Base-by-base conservation (phyloP, 2,797 vertebrate species). In the Dallia pectoralis region DNA sequence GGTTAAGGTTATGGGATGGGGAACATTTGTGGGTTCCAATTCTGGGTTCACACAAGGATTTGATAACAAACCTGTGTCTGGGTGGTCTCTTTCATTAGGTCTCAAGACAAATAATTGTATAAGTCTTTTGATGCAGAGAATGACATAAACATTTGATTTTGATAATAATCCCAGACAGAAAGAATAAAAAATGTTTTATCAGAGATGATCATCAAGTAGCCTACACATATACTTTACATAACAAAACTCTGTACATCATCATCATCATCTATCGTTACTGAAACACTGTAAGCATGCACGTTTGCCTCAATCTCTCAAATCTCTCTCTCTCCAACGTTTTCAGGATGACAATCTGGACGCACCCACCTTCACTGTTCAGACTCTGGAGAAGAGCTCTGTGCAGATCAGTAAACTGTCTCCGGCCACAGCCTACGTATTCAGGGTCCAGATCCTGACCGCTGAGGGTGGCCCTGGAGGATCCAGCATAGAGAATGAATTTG, bases 401-500 rank as follows among this genome's bases (percentile, higher is more conserved):
- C 92, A 91, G 74, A 91, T 99, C 78, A 81, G 18, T 0, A 91
- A 97, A 30, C 86, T 99, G 83, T 64, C 81, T 14, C 95, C 96
- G 0, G 94, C 87, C 61, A 98, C 96, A 0, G 56, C 87, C 56
- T 99, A 99, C 77, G 82, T 96, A 81, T 95, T 98, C 85, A 94
- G 94, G 61, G 94, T 99, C 70, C 96, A 97, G 90, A 94, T 95
- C 0, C 83, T 97, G 73, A 91, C 90, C 0, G 84, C 85, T 0
- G 95, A 97, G 0, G 93, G 95, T 25, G 88, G 33, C 67, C 86
- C 91, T 0, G 94, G 93, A 0, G 89, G 92, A 2, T 92, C 93
- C 88, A 96, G 93, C 88, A 87, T 93, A 80, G 94, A 96, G 82
- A 93, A 98, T 0, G 95, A 98, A 86, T 98, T 96, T 30, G 93